Evolutionary conservation across 1,140 invertebrate genomes (phyloP).

Genomic region (Drosophila repletoides): DNA sequence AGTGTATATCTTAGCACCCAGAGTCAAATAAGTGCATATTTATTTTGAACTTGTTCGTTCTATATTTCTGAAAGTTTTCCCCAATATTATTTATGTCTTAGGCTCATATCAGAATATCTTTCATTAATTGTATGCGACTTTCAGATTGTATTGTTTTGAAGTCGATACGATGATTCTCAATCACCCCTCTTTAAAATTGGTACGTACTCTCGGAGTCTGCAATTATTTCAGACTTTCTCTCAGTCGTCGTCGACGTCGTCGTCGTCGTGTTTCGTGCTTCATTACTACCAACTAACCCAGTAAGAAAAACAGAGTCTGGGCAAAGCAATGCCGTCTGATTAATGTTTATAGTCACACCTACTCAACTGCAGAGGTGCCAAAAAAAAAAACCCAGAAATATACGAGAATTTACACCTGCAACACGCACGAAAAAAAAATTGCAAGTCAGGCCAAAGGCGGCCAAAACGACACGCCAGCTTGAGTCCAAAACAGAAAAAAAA

Average conservation of each 20-base stretch:
- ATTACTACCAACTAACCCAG: slow-evolving; percentile 55
- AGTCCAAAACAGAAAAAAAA: slow-evolving; percentile 10
- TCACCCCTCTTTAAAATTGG: slow-evolving; percentile 27
- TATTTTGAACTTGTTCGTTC: too few species aligned
- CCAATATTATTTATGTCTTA: too few species aligned
- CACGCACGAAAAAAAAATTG: slow-evolving; percentile 55
- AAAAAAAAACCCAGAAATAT: slow-evolving; percentile 4
- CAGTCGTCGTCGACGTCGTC: too few species aligned
- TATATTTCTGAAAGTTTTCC: too few species aligned
- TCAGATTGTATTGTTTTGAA: slow-evolving; percentile 15
- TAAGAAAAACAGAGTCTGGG: slow-evolving; percentile 22
- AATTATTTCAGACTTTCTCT: slow-evolving; percentile 42
- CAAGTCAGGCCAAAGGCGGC: slow-evolving; percentile 54
- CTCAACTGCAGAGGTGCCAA: slow-evolving; percentile 39
- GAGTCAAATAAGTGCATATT: too few species aligned
- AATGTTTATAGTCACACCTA: slow-evolving; percentile 75
- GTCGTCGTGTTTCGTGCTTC: too few species aligned
- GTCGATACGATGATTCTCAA: slow-evolving; percentile 17
- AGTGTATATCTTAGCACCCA: too few species aligned
- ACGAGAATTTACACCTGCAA: slow-evolving; percentile 69
- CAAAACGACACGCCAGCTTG: slow-evolving; percentile 15
- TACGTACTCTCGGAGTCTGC: slow-evolving; percentile 26
- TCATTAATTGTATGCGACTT: slow-evolving; percentile 22
- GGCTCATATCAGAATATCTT: slow-evolving; percentile 22
- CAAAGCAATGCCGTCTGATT: slow-evolving; percentile 51